Conservation (phyloP, 2,797 vertebrate species). For the Varecia variegata region DNA sequence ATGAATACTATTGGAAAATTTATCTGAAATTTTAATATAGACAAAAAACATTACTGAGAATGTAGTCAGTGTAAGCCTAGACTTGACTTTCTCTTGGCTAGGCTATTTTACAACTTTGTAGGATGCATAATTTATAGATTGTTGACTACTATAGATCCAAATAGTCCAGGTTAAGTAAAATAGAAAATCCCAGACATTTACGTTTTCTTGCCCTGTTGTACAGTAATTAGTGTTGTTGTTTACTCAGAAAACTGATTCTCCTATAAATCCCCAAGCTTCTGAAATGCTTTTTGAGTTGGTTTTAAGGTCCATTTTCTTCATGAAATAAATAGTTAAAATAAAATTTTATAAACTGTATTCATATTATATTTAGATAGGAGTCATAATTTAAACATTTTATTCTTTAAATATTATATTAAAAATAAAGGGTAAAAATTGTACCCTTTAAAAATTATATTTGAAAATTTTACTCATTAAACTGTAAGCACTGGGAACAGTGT, state of each 20-base stretch:
- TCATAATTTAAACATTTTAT: not conserved
- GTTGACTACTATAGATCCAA: not conserved
- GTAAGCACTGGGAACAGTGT: not conserved
- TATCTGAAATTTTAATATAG: not conserved
- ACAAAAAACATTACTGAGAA: not conserved
- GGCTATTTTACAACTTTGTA: not conserved
- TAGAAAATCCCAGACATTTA: not conserved
- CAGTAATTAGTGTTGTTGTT: not conserved
- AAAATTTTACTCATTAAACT: not conserved
- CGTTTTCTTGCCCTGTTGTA: not conserved
- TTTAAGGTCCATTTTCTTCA: not conserved
- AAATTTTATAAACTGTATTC: not conserved
- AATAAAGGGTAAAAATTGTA: not conserved
- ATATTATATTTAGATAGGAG: not conserved
- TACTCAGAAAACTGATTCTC: not conserved
- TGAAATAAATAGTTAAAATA: not conserved
- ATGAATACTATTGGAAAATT: not conserved
- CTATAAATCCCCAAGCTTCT: not conserved
- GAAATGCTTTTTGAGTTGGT: not conserved
- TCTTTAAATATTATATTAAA: not conserved
- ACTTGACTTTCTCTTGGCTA: not conserved
- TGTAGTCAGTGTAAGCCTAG: not conserved
- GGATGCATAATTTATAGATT: not conserved
- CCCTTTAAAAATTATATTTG: not conserved
- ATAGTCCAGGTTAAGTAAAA: not conserved